Evolutionary conservation across 2,113 vertebrate genomes (phyloP), one percentile per base, ranked within the genome.

Genomic region (Myrmecobius fasciatus): DNA sequence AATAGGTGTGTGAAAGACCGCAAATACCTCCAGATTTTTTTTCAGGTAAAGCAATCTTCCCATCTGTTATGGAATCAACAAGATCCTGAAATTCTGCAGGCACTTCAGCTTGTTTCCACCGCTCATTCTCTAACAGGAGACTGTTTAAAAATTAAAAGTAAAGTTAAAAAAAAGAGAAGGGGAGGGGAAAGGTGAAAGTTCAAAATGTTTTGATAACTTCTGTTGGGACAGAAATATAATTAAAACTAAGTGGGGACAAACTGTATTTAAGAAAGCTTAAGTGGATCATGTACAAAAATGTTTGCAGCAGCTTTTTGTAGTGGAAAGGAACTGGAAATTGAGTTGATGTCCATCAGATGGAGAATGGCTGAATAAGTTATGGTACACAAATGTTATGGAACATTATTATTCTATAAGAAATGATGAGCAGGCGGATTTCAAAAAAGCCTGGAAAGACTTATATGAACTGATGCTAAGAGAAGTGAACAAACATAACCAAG

Each of bases 51-150:
- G 98, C 98, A 97, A 99, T 99, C 96, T 98, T 99, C 96, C 99
- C 99, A 91, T 99, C 99, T 51, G 99, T 99, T 94, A 99, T 99
- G 0, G 99, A 99, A 98, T 99, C 98, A 0, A 99, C 99, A 83
- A 99, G 99, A 96, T 99, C 99, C 98, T 99, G 99, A 97, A 99
- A 99, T 98, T 99, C 99, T 0, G 99, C 99, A 3, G 99, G 99
- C 96, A 99, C 99, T 94, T 99, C 99, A 0, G 99, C 99, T 98
- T 99, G 99, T 91, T 99, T 99, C 99, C 99, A 99, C 83, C 99
- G 99, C 96, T 99, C 99, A 0, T 99, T 99, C 96, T 99, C 99
- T 98, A 99, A 96, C 91, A 99, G 99, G 25, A 99, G 98, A 97
- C 99, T 99, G 91, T 96, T 97, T 67, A 93, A 97, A 94, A 92